These are phyloP conservation scores for Syrphus vitripennis DNA, from an alignment of 2,888 invertebrate genomes.

Conservation along the genomic window DNA sequence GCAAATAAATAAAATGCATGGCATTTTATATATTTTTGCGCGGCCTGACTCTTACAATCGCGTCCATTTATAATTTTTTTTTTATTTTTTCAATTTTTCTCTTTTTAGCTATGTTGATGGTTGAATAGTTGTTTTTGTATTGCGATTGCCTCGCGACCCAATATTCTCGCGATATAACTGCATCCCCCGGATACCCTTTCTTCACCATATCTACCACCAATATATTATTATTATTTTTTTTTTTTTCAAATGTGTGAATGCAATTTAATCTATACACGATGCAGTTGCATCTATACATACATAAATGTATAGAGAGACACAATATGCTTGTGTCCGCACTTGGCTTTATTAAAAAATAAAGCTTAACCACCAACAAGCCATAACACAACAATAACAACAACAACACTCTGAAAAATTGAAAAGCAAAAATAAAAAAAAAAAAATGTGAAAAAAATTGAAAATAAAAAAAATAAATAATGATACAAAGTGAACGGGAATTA, in stretches of 20 bases:
- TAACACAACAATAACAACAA: not conserved
- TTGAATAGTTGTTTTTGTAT: not conserved
- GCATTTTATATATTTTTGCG: constrained; percentile 60
- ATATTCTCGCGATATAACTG: constrained; percentile 36
- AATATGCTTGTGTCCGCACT: constrained; percentile 52
- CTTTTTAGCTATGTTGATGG: not conserved
- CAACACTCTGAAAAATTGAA: constrained; percentile 2
- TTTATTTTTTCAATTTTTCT: constrained; percentile 14
- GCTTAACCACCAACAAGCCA: constrained; percentile 18
- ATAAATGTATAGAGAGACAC: not conserved
- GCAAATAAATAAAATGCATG: constrained; percentile 68
- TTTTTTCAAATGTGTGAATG: constrained; percentile 55
- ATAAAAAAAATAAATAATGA: not conserved
- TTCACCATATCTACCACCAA: not conserved
- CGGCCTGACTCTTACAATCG: constrained; percentile 66
- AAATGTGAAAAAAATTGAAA: no score
- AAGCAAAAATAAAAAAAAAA: not conserved
- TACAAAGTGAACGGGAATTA: constrained; percentile 68
- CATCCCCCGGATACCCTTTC: constrained; percentile 42
- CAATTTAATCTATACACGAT: constrained; percentile 62
- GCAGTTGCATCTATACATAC: constrained; percentile 22
- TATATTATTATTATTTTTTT: constrained; percentile 11
- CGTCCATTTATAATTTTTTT: constrained; percentile 36
- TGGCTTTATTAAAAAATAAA: constrained; percentile 59
- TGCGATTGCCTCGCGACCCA: constrained; percentile 45